Percentiles rank a stretch among this genome's conserved stretches.
phyloP scores from a whole-genome alignment of 2,113 vertebrate genomes.

The Esox niger region DNA sequence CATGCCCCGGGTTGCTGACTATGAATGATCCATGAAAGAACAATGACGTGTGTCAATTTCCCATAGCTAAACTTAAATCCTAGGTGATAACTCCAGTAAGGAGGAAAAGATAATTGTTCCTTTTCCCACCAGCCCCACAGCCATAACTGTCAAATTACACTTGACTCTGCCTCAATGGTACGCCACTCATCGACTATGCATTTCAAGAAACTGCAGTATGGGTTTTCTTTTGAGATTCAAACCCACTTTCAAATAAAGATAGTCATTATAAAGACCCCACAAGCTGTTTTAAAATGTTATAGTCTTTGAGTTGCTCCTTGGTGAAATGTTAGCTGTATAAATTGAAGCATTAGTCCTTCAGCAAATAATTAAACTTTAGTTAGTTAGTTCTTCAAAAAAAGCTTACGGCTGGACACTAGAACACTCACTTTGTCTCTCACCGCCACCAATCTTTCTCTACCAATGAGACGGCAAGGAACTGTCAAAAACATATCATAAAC shows the following conservation, averaged over 20 bases:
- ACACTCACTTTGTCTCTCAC: too few relatives aligned
- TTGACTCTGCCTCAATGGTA: slow-evolving; percentile 52
- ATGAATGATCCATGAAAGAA: slow-evolving; percentile 35
- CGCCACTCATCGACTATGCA: slow-evolving; percentile 51
- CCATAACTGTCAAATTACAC: slow-evolving; percentile 30
- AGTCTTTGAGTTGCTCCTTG: background rate
- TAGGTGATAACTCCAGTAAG: slow-evolving; percentile 37
- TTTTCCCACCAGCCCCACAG: slow-evolving; percentile 40
- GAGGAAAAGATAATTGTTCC: slow-evolving; percentile 39
- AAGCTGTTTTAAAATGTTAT: slow-evolving; percentile 48
- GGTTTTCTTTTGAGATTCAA: slow-evolving; percentile 47
- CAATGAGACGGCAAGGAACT: slow-evolving; percentile 10
- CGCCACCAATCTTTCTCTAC: slow-evolving; percentile 20
- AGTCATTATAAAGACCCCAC: slow-evolving; percentile 47
- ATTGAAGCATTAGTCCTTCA: background rate
- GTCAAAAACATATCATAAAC: background rate
- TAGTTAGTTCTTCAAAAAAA: background rate
- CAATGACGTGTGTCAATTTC: slow-evolving; percentile 35
- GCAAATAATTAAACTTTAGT: background rate
- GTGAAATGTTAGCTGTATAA: background rate
- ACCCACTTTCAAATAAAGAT: slow-evolving; percentile 51
- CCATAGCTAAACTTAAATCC: slow-evolving; percentile 50
- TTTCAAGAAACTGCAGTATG: slow-evolving; percentile 49
- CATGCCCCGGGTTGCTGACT: slow-evolving; percentile 36
- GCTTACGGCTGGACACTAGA: too few relatives aligned